phyloP scores from a whole-genome alignment of 2,888 invertebrate genomes.

The Drosophila sordidula region DNA sequence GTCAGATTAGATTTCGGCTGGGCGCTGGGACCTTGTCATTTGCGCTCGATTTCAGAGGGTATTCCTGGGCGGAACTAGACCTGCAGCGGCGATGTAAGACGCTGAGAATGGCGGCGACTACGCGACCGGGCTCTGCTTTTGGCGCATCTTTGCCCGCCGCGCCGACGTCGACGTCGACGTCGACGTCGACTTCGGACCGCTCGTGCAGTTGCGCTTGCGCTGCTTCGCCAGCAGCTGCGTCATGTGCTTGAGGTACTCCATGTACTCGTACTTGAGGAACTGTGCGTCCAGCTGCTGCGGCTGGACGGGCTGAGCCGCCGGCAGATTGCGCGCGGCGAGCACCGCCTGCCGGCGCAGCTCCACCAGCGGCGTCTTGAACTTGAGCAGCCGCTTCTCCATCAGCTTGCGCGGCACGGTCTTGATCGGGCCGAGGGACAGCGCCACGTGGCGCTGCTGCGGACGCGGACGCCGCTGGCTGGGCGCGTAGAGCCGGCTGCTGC shows the following conservation, averaged over 20 bases:
- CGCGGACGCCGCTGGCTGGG: neutral
- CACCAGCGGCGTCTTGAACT: conserved; percentile 64
- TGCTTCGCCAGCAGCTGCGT: conserved; percentile 55
- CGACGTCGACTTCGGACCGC: too few species aligned
- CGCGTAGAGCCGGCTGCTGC: conserved; percentile 36
- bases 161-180: too few species aligned
- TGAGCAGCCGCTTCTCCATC: conserved; percentile 67
- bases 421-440: neutral
- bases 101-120: conserved; percentile 2
- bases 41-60: neutral
- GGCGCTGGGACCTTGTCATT: neutral
- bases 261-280: conserved; percentile 71
- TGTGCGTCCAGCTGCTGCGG: conserved; percentile 61
- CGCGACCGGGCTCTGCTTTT: neutral
- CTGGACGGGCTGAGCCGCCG: conserved; percentile 9
- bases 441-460: neutral
- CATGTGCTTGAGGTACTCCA: conserved; percentile 60
- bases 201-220: conserved; percentile 32
- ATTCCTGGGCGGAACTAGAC: conserved; percentile 2
- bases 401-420: conserved; percentile 47
- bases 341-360: conserved; percentile 46
- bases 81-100: neutral
- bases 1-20: neutral
- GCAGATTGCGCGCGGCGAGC: conserved; percentile 33
- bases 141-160: neutral